Conservation (phyloP, 2,888 invertebrate species). For the Euzophera pinguis region DNA sequence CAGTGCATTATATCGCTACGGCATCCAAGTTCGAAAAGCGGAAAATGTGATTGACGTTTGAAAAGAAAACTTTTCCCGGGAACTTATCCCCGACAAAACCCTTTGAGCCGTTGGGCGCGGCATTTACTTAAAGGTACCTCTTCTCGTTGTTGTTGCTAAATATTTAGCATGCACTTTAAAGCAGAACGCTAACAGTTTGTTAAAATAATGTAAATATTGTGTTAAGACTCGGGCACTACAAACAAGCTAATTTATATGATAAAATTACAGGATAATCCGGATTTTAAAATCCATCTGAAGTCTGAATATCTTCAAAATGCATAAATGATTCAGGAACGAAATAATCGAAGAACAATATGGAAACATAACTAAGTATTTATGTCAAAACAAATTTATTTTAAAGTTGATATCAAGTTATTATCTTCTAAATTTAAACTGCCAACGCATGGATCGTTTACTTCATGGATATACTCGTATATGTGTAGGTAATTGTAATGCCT, state of each 20-base stretch:
- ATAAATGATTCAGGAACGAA: too few relatives aligned
- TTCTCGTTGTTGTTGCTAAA: conserved; percentile 30
- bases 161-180: conserved; percentile 37
- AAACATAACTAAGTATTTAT: too few relatives aligned
- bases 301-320: too few relatives aligned
- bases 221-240: conserved; percentile 27
- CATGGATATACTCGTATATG: not conserved
- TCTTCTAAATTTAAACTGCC: not conserved
- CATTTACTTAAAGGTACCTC: conserved; percentile 29
- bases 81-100: conserved; percentile 29
- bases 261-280: not conserved
- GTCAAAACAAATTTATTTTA: too few relatives aligned
- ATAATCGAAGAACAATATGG: too few relatives aligned
- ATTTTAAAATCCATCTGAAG: not conserved
- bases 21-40: conserved; percentile 24
- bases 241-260: conserved; percentile 26
- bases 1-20: conserved; percentile 16
- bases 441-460: not conserved
- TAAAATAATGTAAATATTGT: conserved; percentile 39
- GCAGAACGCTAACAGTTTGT: conserved; percentile 35
- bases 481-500: conserved; percentile 35
- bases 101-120: conserved; percentile 24
- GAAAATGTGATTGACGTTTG: conserved; percentile 33
- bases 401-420: too few relatives aligned
- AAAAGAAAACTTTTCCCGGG: conserved; percentile 29